phyloP scores from a whole-genome alignment of 2,888 invertebrate species.

The Ophraella communa region DNA sequence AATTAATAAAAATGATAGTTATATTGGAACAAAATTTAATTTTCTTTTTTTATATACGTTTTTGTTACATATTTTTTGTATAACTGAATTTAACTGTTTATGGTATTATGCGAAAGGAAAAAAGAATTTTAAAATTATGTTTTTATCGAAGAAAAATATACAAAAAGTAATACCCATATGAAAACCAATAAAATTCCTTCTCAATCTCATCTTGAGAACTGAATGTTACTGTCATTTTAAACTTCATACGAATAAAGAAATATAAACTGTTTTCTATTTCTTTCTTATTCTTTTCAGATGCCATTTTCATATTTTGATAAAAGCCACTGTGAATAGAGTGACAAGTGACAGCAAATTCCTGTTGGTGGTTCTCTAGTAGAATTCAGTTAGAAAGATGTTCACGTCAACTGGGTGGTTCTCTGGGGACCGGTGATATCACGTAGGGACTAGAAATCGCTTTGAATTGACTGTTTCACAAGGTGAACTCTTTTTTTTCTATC shows the following conservation, averaged over 20 bases:
- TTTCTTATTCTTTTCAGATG: conserved; percentile 37
- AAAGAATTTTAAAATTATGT: background rate
- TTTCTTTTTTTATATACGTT: no score
- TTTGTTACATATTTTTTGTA: no score
- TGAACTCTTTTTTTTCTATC: conserved; percentile 16
- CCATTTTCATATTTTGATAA: conserved; percentile 44
- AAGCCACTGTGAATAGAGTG: conserved; percentile 52
- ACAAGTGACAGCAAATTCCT: conserved; percentile 56
- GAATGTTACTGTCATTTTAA: conserved; percentile 20
- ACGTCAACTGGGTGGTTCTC: conserved; percentile 50
- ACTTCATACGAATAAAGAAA: conserved; percentile 31
- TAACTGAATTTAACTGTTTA: no score
- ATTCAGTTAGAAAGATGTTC: conserved; percentile 53
- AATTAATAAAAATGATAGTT: no score
- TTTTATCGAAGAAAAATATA: background rate
- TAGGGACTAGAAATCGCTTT: conserved; percentile 33
- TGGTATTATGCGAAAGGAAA: no score
- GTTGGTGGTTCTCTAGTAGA: conserved; percentile 47
- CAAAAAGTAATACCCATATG: background rate
- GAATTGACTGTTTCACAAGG: conserved; percentile 18
- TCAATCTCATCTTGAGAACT: conserved; percentile 15
- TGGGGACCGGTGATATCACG: conserved; percentile 32
- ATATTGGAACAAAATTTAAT: no score
- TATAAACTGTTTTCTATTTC: conserved; percentile 33
- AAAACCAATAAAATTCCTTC: conserved; percentile 8